Base-by-base conservation (phyloP, 2,888 invertebrate species). In the Scotopteryx bipunctaria region DNA sequence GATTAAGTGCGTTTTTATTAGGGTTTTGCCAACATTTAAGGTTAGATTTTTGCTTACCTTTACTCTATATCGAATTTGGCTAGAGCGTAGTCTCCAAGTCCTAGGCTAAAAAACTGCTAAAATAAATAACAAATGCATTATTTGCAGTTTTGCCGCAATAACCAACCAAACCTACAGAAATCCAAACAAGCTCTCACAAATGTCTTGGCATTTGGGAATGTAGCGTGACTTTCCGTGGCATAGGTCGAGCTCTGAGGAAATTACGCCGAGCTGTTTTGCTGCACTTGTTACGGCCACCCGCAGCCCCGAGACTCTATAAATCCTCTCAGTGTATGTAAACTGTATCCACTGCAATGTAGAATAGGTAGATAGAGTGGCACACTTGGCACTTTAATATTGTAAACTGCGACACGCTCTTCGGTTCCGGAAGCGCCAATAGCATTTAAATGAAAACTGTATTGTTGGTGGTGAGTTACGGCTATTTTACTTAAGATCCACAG, bases 191-290 rank as follows among this genome's bases (percentile, higher is more conserved):
- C 33, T 32, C 35, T 35, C 44, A 21, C 47, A 48, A 44, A 47
- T 42, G 25, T 53, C 48, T 54, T 48, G 41, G 40, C 46, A 42
- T 44, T 54, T 27, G 40, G 38, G 15, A 51, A 50, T 50, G 38
- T 40, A 48, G 23, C 38, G n/a, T 38, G 17, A 46, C 38, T 46
- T 49, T 37, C 29, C 37, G 55, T 52, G 51, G 47, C 42, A 19
- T 63, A 52, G 55, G 50, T 44, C 55, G 47, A 57, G 61, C 65
- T 67, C 66, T 52, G 66, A 71, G 71, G 71, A 76, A 78, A 80
- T 77, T 76, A 76, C 79, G 67, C 45, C 57, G 65, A 68, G 71
- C 77, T 77, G 75, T 80, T 78, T 76, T 76, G 70, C 68, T 72
- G 74, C 73, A 73, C 73, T 78, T 72, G 73, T 75, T 71, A 72